Conservation (phyloP, 2,888 invertebrate species). For the Thymelicus sylvestris region DNA sequence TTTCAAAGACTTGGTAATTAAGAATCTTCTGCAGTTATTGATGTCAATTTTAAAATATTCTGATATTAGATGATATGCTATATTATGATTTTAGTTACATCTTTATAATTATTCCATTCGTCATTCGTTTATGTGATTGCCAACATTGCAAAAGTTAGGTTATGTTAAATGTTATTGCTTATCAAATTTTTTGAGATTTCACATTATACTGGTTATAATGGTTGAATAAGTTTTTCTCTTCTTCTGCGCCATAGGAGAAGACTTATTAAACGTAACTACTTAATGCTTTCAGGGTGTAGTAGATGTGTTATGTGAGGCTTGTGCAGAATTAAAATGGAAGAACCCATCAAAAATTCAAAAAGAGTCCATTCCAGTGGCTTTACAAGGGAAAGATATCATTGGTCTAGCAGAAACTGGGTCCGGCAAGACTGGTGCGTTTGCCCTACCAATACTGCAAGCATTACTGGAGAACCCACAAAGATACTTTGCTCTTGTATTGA, state of each 20-base stretch:
- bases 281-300: conserved; percentile 89
- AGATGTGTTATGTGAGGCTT: conserved; percentile 96
- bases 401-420: conserved; percentile 93
- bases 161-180: background rate
- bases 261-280: too few relatives aligned
- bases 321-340: conserved; percentile 97
- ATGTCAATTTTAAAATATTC: too few relatives aligned
- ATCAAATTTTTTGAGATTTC: background rate
- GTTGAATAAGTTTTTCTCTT: too few relatives aligned
- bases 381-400: conserved; percentile 90
- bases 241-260: too few relatives aligned
- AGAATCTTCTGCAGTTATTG: background rate
- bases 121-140: too few relatives aligned
- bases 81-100: too few relatives aligned
- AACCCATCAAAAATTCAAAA: conserved; percentile 97
- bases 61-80: too few relatives aligned
- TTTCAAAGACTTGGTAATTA: conserved; percentile 75
- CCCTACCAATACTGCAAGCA: conserved; percentile 96
- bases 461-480: conserved; percentile 96
- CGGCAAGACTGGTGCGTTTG: conserved; percentile 99
- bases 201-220: too few relatives aligned
- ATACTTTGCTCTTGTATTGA: conserved; percentile 96
- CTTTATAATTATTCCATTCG: too few relatives aligned
- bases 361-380: conserved; percentile 96
- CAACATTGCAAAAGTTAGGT: background rate